Percentiles rank a stretch among this genome's conserved stretches.
phyloP scores from a whole-genome alignment of 2,888 invertebrate genomes.

The Agonopterix arenella region DNA sequence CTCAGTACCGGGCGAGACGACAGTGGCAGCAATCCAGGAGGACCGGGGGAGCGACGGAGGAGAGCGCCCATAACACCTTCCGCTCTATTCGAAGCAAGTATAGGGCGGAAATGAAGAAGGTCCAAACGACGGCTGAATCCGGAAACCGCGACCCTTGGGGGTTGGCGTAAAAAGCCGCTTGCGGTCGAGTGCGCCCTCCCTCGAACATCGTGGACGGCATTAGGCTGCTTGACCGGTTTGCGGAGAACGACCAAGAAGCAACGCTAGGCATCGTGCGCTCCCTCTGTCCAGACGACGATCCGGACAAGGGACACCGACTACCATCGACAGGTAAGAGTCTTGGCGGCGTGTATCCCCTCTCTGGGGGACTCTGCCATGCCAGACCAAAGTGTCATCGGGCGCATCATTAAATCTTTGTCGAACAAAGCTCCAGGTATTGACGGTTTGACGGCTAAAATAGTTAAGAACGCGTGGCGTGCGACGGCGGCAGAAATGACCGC shows the following conservation, averaged over 20 bases:
- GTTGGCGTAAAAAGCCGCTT: slow-evolving; percentile 4
- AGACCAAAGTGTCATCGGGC: background rate
- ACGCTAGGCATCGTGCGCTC: background rate
- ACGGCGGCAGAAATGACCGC: background rate
- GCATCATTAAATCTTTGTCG: background rate
- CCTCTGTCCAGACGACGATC: background rate
- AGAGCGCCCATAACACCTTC: background rate
- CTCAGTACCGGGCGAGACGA: background rate
- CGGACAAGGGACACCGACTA: background rate
- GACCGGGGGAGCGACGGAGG: too few relatives aligned
- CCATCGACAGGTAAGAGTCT: background rate
- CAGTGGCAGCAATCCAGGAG: too few relatives aligned
- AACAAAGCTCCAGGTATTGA: background rate
- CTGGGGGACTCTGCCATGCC: background rate
- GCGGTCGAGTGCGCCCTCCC: slow-evolving; percentile 5
- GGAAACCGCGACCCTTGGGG: too few relatives aligned
- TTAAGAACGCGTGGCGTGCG: too few relatives aligned
- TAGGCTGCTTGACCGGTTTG: background rate
- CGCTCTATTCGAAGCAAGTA: slow-evolving; percentile 1
- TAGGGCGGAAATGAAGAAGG: background rate
- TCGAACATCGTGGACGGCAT: background rate
- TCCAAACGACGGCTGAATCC: too few relatives aligned
- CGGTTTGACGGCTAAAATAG: background rate
- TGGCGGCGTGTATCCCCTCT: background rate
- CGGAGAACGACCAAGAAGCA: background rate